Evolutionary conservation across 1,140 invertebrate genomes (phyloP).

Genomic region (Neodiprion lecontei): DNA sequence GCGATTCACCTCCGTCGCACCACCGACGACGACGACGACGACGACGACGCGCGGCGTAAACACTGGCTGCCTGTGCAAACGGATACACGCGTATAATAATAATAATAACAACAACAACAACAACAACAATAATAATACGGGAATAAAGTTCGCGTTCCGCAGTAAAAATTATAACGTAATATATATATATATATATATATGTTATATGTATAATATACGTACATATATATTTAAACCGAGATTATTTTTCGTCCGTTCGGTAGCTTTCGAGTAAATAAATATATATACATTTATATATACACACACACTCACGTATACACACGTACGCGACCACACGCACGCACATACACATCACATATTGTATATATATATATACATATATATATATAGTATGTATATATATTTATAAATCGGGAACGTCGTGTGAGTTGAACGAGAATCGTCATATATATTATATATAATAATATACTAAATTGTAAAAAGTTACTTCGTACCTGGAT

Average conservation of each 20-base stretch:
- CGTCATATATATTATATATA: neutral
- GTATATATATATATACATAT: slow-evolving; percentile 8
- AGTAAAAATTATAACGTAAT: no score
- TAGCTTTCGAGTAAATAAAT: no score
- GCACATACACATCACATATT: neutral
- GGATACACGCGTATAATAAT: no score
- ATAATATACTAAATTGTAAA: no score
- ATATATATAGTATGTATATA: neutral
- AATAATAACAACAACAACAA: no score
- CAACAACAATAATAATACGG: no score
- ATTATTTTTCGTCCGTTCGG: no score
- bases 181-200: no score
- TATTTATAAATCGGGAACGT: neutral
- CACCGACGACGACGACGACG: slow-evolving; percentile 36
- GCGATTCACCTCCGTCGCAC: neutral
- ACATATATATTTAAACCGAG: no score
- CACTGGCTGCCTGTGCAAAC: neutral
- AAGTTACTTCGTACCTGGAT: no score
- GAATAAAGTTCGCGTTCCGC: no score
- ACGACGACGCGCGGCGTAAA: slow-evolving; percentile 44
- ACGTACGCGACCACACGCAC: neutral
- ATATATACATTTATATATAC: neutral
- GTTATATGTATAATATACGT: no score
- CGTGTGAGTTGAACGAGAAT: slow-evolving; percentile 2
- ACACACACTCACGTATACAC: slow-evolving; percentile 2